These are phyloP conservation scores for Nudaria mundana DNA, from an alignment of 2,888 invertebrate genomes.

Conservation along the genomic window DNA sequence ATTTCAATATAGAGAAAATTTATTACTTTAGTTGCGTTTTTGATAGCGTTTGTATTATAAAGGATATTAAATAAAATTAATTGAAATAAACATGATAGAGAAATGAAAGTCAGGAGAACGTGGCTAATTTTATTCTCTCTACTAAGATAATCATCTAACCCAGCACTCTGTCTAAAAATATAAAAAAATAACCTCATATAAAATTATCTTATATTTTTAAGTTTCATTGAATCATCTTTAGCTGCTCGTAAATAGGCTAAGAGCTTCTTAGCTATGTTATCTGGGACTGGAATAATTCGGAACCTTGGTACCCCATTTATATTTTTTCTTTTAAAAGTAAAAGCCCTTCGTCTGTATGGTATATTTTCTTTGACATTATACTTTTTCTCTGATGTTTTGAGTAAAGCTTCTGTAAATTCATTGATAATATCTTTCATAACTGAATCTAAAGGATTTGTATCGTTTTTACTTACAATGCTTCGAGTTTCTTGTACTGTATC, in stretches of 20 bases:
- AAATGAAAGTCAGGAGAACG: too few species aligned
- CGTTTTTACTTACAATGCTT: neutral
- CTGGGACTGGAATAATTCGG: slow-evolving; percentile 59
- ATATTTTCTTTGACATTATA: neutral
- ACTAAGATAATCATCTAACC: too few species aligned
- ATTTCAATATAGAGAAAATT: too few species aligned
- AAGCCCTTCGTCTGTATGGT: slow-evolving; percentile 32
- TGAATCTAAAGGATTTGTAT: slow-evolving; percentile 15
- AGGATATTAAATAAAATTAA: too few species aligned
- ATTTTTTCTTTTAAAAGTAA: slow-evolving; percentile 43
- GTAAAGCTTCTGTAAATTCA: slow-evolving; percentile 22
- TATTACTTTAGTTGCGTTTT: too few species aligned
- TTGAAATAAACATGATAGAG: too few species aligned
- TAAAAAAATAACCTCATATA: too few species aligned
- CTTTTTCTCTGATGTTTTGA: neutral
- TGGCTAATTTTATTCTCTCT: too few species aligned
- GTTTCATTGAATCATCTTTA: slow-evolving; percentile 26
- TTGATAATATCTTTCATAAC: slow-evolving; percentile 18
- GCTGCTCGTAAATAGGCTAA: slow-evolving; percentile 43
- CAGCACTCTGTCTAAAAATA: too few species aligned
- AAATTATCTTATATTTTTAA: too few species aligned
- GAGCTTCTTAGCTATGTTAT: slow-evolving; percentile 49
- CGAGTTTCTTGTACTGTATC: neutral
- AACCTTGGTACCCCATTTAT: slow-evolving; percentile 50
- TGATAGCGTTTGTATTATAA: too few species aligned